Percentiles rank a stretch among this genome's conserved stretches.
Conservation (phyloP, 2,888 invertebrate species). For the Rotaria sp. region DNA sequence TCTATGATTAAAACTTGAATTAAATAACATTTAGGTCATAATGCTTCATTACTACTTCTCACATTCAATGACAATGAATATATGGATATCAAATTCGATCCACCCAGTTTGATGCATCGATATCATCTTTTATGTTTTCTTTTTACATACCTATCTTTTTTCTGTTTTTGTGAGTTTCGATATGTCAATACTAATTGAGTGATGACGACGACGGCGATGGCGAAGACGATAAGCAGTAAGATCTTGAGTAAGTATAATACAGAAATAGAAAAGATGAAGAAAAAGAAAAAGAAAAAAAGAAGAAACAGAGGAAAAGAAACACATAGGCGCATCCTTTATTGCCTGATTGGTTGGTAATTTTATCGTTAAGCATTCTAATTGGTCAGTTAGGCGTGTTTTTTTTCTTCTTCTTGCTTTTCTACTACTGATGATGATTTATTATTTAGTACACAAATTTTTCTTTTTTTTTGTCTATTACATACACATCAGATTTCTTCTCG, state of each 20-base stretch:
- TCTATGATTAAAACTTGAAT: not conserved
- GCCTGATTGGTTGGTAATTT: not conserved
- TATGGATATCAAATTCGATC: conserved; percentile 11
- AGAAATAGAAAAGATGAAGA: not conserved
- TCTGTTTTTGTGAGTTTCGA: not conserved
- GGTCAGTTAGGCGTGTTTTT: not conserved
- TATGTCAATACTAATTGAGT: not conserved
- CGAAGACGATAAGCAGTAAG: not conserved
- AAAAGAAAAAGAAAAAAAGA: not conserved
- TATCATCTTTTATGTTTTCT: not conserved
- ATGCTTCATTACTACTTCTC: not conserved
- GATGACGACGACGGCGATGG: not conserved
- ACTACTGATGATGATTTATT: not conserved
- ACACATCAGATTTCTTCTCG: not conserved
- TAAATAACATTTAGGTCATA: not conserved
- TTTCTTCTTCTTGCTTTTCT: not conserved
- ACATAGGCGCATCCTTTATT: not conserved
- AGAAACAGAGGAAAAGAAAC: not conserved
- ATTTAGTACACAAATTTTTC: not conserved
- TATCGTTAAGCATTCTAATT: conserved; percentile 8
- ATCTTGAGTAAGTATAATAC: not conserved
- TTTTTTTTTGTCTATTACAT: conserved; percentile 1
- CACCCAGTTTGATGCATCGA: conserved; percentile 4
- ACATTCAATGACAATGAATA: not conserved
- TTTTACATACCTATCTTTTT: not conserved